Evolutionary conservation across 2,888 invertebrate genomes (phyloP).

Genomic region (Acronicta psi): DNA sequence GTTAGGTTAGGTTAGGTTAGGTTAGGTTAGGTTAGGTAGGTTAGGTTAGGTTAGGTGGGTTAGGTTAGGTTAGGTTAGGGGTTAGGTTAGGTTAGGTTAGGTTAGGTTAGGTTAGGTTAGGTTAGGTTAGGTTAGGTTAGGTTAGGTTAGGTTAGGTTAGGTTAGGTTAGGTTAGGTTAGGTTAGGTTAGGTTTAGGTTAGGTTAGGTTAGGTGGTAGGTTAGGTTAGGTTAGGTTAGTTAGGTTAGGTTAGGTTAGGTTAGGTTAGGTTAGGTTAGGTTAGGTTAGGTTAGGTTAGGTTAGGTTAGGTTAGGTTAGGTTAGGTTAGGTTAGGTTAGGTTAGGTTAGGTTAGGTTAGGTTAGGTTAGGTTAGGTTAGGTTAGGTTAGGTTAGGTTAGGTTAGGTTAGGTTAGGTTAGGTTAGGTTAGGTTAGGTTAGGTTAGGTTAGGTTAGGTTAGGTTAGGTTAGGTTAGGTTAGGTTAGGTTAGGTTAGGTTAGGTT

Average conservation of each 20-base stretch:
- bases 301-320: conserved; percentile 29
- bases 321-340: conserved; percentile 26
- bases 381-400: conserved; percentile 38
- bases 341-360: conserved; percentile 36
- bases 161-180: conserved; percentile 18
- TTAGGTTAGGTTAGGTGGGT: conserved; percentile 44
- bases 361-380: conserved; percentile 34
- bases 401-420: conserved; percentile 9
- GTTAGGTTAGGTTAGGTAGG: conserved; percentile 31
- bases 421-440: conserved; percentile 36
- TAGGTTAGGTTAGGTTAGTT: conserved; percentile 30
- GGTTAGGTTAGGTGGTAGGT: conserved; percentile 31
- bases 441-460: conserved; percentile 23
- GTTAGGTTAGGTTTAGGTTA: conserved; percentile 32
- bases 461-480: conserved; percentile 21
- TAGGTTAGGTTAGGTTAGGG: conserved; percentile 43
- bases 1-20: conserved; percentile 32
- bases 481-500: conserved; percentile 29
- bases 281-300: conserved; percentile 44
- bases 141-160: conserved; percentile 5
- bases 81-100: conserved; percentile 11
- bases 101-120: conserved; percentile 5
- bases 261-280: conserved; percentile 46
- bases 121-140: conserved; percentile 7
- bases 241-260: conserved; percentile 35